These are phyloP conservation scores for Drosophila quadrilineata DNA, from an alignment of 1,140 invertebrate species.

Conservation along the genomic window DNA sequence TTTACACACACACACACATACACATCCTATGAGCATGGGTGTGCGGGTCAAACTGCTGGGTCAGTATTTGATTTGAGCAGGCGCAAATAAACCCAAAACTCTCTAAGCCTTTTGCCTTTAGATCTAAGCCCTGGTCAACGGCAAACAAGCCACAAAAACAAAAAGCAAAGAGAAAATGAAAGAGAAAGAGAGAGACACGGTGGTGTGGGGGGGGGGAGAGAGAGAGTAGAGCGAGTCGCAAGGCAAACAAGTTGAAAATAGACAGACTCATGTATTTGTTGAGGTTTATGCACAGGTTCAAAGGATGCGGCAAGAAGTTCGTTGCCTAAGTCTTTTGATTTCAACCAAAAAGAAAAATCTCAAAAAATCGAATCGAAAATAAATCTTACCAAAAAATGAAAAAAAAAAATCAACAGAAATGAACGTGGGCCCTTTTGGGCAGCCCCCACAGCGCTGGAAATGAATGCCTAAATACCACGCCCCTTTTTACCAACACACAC, in stretches of 20 bases:
- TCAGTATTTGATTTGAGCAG: conserved; percentile 67
- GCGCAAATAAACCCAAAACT: conserved; percentile 50
- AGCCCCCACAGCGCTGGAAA: conserved; percentile 43
- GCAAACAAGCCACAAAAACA: conserved; percentile 3
- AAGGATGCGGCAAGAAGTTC: conserved; percentile 62
- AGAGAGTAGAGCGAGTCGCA: no score
- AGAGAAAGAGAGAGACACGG: no score
- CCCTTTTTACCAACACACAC: conserved; percentile 36
- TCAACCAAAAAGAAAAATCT: conserved; percentile 1
- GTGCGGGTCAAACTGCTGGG: conserved; percentile 56
- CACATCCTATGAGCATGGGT: neutral
- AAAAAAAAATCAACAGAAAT: conserved; percentile 54
- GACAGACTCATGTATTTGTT: conserved; percentile 58
- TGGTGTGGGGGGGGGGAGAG: no score
- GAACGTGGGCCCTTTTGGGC: conserved; percentile 64
- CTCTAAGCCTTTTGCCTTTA: conserved; percentile 50
- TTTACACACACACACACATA: conserved; percentile 42
- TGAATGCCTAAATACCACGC: conserved; percentile 70
- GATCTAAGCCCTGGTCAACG: neutral
- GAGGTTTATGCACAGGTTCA: conserved; percentile 72
- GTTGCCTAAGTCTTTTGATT: conserved; percentile 48
- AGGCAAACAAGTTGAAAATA: conserved; percentile 49
- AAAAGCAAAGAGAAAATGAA: no score
- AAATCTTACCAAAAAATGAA: conserved; percentile 11
- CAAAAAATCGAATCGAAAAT: conserved; percentile 3